Conservation (phyloP, 1,140 invertebrate genomes). For the Seison nebaliae region DNA sequence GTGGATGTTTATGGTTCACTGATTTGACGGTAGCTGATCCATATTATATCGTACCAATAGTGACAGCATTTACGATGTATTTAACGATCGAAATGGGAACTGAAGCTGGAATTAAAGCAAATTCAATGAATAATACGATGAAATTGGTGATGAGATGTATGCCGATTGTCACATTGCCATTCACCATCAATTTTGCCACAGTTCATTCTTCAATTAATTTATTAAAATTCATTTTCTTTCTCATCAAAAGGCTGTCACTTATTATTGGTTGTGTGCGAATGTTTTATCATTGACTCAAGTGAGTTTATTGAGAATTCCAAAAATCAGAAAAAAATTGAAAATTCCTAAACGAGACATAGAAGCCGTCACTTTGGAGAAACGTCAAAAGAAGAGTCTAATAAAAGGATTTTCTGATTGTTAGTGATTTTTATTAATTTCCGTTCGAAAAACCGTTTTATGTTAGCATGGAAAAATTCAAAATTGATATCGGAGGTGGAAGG, state of each 20-base stretch:
- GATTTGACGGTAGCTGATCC: slow-evolving; percentile 71
- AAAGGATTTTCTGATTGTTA: slow-evolving; percentile 53
- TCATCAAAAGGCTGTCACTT: slow-evolving; percentile 43
- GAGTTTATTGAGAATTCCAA: slow-evolving; percentile 43
- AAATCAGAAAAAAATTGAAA: slow-evolving; percentile 44
- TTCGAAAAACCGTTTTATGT: slow-evolving; percentile 6
- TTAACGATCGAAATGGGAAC: slow-evolving; percentile 53
- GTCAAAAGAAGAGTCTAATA: slow-evolving; percentile 45
- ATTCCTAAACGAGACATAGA: slow-evolving; percentile 42
- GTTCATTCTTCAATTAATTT: slow-evolving; percentile 30
- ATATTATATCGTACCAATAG: slow-evolving; percentile 53
- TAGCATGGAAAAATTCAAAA: slow-evolving; percentile 42
- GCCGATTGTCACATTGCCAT: slow-evolving; percentile 52
- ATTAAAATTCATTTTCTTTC: slow-evolving; percentile 11
- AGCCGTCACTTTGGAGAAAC: slow-evolving; percentile 32
- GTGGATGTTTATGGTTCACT: slow-evolving; percentile 69
- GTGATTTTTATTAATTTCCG: slow-evolving; percentile 18
- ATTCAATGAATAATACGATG: slow-evolving; percentile 34
- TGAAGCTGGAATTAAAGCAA: slow-evolving; percentile 40
- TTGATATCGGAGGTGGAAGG: slow-evolving; percentile 46
- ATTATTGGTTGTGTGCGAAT: slow-evolving; percentile 69
- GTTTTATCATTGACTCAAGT: slow-evolving; percentile 59
- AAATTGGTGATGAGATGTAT: slow-evolving; percentile 44
- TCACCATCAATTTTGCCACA: slow-evolving; percentile 59
- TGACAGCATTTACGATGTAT: slow-evolving; percentile 50